A percentile compares a stretch with the other conserved stretches of the same genome.
These are phyloP conservation scores for Pluvialis apricaria DNA, from an alignment of 2,113 vertebrate species.

Conservation along the genomic window DNA sequence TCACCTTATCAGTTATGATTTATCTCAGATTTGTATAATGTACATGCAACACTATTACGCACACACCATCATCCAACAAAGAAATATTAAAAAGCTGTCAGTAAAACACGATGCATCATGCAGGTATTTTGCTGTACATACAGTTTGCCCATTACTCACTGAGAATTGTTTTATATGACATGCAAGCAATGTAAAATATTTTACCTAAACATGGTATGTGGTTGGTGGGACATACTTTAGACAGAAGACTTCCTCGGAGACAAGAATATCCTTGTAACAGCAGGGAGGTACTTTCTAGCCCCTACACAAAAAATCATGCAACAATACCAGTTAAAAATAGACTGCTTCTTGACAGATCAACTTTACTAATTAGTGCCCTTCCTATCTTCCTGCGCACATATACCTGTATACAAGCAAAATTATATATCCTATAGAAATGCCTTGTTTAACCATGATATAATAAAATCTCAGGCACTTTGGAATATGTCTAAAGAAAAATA, in stretches of 20 bases:
- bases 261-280: not conserved
- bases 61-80: not conserved
- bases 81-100: not conserved
- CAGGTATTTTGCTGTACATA: not conserved
- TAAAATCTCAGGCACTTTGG: not conserved
- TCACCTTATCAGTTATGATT: not conserved
- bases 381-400: not conserved
- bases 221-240: not conserved
- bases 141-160: not conserved
- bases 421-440: not conserved
- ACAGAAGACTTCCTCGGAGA: not conserved
- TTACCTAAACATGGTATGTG: fast-evolving
- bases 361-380: not conserved
- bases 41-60: not conserved
- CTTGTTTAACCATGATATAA: not conserved
- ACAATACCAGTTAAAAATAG: not conserved
- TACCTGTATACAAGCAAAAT: not conserved
- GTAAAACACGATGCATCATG: fast-evolving
- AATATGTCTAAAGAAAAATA: not conserved
- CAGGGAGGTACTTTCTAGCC: not conserved
- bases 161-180: not conserved
- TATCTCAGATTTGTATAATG: not conserved
- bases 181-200: not conserved
- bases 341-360: not conserved
- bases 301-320: not conserved